Conservation (phyloP, 2,888 invertebrate genomes). For the Tuta absoluta region DNA sequence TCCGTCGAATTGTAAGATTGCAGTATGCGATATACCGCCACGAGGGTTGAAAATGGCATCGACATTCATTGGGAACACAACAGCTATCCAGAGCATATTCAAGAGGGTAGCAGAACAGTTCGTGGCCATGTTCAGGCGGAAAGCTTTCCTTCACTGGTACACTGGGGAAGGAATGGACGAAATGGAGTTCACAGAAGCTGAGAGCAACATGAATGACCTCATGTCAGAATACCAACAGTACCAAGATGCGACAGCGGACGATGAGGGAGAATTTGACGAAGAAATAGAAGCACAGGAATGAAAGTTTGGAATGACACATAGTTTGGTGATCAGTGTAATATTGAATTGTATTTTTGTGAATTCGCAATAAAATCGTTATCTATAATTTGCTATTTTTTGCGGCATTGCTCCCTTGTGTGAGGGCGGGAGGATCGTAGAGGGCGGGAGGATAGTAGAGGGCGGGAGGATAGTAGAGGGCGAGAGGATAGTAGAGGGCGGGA, state of each 20-base stretch:
- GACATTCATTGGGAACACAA: constrained; percentile 93
- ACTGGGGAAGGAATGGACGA: constrained; percentile 96
- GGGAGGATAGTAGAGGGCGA: too few relatives aligned
- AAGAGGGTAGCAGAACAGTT: constrained; percentile 93
- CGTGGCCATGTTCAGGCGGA: constrained; percentile 96
- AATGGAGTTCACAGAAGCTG: constrained; percentile 95
- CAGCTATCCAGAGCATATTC: constrained; percentile 93
- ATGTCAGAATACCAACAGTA: constrained; percentile 89
- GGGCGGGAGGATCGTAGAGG: background rate
- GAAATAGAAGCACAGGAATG: constrained; percentile 73
- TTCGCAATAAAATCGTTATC: constrained; percentile 18
- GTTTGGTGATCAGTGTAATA: constrained; percentile 50
- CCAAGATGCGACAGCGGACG: constrained; percentile 83
- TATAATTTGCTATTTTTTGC: background rate
- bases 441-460: too few relatives aligned
- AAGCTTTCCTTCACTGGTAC: constrained; percentile 98
- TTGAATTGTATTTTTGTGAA: constrained; percentile 40
- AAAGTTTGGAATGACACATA: constrained; percentile 11
- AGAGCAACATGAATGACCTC: constrained; percentile 90
- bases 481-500: too few relatives aligned
- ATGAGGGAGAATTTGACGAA: constrained; percentile 80
- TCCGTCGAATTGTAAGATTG: constrained; percentile 89
- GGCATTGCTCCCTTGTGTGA: too few relatives aligned
- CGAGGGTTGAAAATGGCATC: constrained; percentile 90
- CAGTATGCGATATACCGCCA: constrained; percentile 90